A percentile compares a stretch with the other conserved stretches of the same genome.
Conservation (phyloP, 2,113 vertebrate genomes). For the Rhabdornis inornatus region DNA sequence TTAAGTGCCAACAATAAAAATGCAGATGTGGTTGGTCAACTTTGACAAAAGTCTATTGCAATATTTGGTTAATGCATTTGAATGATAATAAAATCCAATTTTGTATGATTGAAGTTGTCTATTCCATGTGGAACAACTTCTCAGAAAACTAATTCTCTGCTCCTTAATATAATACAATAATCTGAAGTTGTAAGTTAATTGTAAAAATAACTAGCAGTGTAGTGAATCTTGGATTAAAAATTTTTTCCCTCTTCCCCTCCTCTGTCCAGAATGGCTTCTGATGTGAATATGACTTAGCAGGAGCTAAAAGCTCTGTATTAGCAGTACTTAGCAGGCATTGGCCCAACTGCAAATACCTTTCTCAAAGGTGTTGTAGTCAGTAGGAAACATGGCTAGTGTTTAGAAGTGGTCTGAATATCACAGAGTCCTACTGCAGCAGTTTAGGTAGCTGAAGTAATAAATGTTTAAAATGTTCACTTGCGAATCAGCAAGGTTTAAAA, state of each 20-base stretch:
- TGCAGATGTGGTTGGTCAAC: not conserved
- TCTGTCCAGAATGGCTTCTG: not conserved
- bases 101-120: not conserved
- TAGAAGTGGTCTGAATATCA: not conserved
- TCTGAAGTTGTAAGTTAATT: not conserved
- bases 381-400: not conserved
- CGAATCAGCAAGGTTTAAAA: not conserved
- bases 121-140: not conserved
- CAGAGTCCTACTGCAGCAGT: not conserved
- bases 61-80: not conserved
- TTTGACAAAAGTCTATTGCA: not conserved
- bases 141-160: not conserved
- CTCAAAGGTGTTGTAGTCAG: not conserved
- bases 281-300: not conserved
- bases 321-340: not conserved
- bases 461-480: not conserved
- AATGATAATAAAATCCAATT: not conserved
- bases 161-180: not conserved
- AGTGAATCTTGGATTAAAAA: not conserved
- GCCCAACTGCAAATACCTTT: not conserved
- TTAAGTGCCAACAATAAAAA: not conserved
- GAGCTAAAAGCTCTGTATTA: not conserved
- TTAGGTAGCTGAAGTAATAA: not conserved
- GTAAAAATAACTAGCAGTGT: not conserved
- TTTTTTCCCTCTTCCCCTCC: fast-evolving